Base-by-base conservation (phyloP, 2,113 vertebrate species). In the Laterallus jamaicensis region DNA sequence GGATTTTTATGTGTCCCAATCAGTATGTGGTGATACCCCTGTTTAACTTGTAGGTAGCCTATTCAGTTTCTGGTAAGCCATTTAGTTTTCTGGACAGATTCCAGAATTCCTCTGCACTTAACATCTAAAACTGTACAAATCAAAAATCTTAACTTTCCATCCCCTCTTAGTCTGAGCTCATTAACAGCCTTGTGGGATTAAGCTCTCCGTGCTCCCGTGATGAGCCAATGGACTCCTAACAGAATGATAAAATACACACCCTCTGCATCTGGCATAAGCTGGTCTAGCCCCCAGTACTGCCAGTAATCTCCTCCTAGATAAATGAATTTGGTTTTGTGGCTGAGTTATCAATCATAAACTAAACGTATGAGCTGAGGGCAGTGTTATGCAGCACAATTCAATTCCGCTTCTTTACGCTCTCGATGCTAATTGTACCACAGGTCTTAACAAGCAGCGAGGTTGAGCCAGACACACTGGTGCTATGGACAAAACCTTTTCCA, bases 1-100 rank as follows among this genome's bases (percentile, higher is more conserved):
- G 63, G 81, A 68, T 54, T 93, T 91, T 89, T 75, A 63, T 91
- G 52, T 55, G 39, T 95, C 89, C 66, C 12, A 89, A 11, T 67
- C 42, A 81, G 42, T 39, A 71, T 26, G 39, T 32, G 52, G 78
- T 66, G 87, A 49, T 56, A 68, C 5, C 22, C 9, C 56, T 71
- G 56, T 64, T 84, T 60, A 84, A 84, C 87, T 42, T 71, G 16
- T 9, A 87, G 39, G 82, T 86, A 91, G 69, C 58, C 63, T 58
- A 54, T 80, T 83, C 71, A 78, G 55, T 31, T 40, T 84, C 62
- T 91, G 78, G 74, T 84, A 91, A 93, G 29, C 22, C 22, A 60
- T 64, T 89, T 68, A 78, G 19, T 68, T 16, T 52, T 90, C 78
- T 91, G 78, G 87, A 79, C 35, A 49, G 22, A 39, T 15, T 76